A percentile compares a stretch with the other conserved stretches of the same genome.
Evolutionary conservation across 2,113 vertebrate genomes (phyloP).

Genomic region (Plestiodon gilberti): DNA sequence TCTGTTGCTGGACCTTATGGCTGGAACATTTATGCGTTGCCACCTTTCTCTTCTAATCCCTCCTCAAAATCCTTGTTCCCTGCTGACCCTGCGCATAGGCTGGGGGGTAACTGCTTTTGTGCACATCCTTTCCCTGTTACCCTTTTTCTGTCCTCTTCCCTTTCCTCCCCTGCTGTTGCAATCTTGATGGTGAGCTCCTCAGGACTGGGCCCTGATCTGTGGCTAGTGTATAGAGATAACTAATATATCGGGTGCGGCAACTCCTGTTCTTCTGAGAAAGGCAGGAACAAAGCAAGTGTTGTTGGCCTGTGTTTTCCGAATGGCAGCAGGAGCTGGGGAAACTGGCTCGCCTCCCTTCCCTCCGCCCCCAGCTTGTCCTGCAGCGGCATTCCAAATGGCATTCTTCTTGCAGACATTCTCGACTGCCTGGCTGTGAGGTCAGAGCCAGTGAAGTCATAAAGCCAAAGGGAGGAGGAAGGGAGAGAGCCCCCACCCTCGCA

Average conservation of each 20-base stretch:
- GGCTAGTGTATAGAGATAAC: background rate
- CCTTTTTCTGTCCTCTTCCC: background rate
- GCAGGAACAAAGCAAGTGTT: background rate
- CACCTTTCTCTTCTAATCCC: too few relatives aligned
- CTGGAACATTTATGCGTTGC: background rate
- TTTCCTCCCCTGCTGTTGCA: background rate
- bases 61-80: background rate
- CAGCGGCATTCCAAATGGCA: background rate
- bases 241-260: too few relatives aligned
- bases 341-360: too few relatives aligned
- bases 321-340: background rate
- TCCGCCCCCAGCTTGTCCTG: background rate
- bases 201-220: background rate
- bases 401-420: conserved; percentile 1
- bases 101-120: background rate
- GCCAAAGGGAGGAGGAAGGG: background rate
- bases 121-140: background rate
- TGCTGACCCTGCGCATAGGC: background rate
- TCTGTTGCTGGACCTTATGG: background rate
- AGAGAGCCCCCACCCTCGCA: background rate
- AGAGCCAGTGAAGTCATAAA: conserved; percentile 23
- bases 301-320: background rate
- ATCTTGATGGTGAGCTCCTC: background rate
- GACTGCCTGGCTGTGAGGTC: conserved; percentile 17
- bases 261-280: background rate